Evolutionary conservation across 2,888 invertebrate genomes (phyloP).

Genomic region (Oscheius sp.): DNA sequence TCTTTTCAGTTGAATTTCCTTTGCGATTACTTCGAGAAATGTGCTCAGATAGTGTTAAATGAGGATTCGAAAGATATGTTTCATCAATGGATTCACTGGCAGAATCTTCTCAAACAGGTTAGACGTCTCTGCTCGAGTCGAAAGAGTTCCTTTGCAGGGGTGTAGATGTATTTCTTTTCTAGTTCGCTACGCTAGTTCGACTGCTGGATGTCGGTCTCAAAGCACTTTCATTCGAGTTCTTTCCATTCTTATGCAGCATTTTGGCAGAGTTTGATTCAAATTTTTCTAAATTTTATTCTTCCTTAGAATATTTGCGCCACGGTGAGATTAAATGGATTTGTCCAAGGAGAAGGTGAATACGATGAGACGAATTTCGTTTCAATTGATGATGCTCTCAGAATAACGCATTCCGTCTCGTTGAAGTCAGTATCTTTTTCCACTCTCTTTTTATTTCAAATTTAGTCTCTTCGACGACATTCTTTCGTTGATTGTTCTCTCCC

Average conservation of each 20-base stretch:
- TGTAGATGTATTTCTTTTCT: conserved; percentile 8
- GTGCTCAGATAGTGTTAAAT: not conserved
- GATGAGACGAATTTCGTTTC: conserved; percentile 10
- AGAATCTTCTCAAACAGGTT: conserved; percentile 21
- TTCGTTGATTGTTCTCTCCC: not conserved
- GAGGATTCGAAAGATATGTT: conserved; percentile 1
- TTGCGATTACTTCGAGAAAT: conserved; percentile 17
- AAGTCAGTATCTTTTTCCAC: not conserved
- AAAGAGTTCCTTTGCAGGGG: too few species aligned
- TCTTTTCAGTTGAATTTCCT: conserved; percentile 14
- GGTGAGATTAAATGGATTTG: not conserved
- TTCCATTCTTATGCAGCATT: conserved; percentile 11
- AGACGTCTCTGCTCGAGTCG: too few species aligned
- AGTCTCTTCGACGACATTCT: conserved; percentile 20
- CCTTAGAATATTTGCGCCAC: conserved; percentile 22
- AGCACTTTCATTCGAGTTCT: not conserved
- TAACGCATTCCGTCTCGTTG: conserved; percentile 4
- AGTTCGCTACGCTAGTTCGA: not conserved
- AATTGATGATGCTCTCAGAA: conserved; percentile 15
- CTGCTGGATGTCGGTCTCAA: not conserved
- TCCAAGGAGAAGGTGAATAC: not conserved
- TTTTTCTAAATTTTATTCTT: not conserved
- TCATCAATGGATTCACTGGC: conserved; percentile 20
- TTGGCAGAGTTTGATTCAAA: not conserved
- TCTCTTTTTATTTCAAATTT: not conserved